These are phyloP conservation scores for Tokudaia tokunoshimensis DNA, from an alignment of 2,797 vertebrate genomes.

Conservation along the genomic window DNA sequence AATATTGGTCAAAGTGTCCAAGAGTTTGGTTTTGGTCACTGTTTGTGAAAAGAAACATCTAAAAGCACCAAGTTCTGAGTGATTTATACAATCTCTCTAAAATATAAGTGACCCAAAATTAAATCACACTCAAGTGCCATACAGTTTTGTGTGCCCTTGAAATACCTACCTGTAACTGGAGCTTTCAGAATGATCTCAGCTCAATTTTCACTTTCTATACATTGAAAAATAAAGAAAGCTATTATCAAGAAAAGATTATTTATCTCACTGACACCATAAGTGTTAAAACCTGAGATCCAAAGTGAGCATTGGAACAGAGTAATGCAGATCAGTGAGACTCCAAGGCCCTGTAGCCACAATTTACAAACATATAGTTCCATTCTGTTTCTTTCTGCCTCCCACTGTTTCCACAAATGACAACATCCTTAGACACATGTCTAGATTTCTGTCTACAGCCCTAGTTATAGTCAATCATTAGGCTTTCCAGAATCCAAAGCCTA, in stretches of 20 bases:
- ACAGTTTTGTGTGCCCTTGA: neutral
- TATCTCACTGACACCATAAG: neutral
- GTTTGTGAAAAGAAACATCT: neutral
- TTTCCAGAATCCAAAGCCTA: neutral
- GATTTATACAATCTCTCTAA: neutral
- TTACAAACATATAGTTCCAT: neutral
- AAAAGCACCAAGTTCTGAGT: neutral
- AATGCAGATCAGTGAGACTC: neutral
- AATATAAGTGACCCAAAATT: neutral
- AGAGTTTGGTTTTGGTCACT: neutral
- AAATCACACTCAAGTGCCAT: neutral
- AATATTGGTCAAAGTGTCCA: neutral
- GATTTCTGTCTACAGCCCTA: neutral
- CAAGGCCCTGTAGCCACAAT: neutral
- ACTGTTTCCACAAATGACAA: fast-evolving
- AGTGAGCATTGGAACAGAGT: neutral
- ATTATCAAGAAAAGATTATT: neutral
- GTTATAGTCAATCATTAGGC: neutral
- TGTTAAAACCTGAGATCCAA: neutral
- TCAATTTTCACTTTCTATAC: neutral
- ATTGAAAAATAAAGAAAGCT: neutral
- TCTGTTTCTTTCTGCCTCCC: neutral
- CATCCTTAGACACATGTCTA: neutral
- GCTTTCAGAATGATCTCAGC: neutral
- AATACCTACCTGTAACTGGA: neutral